These are phyloP conservation scores for Coremacera marginata DNA, from an alignment of 2,888 invertebrate genomes.

Conservation along the genomic window DNA sequence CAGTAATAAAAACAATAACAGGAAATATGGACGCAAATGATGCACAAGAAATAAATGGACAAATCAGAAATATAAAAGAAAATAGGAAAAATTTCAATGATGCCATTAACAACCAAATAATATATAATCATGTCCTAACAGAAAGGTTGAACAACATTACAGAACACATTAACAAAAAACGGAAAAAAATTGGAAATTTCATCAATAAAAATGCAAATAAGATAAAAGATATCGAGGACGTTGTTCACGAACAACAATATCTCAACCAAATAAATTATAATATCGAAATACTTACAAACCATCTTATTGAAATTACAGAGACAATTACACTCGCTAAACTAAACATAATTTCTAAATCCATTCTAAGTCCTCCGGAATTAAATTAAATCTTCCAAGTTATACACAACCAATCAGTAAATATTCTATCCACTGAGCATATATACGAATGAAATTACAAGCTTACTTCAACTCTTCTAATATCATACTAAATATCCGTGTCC, in stretches of 20 bases:
- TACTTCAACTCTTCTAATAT: constrained; percentile 43
- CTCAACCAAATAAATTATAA: constrained; percentile 26
- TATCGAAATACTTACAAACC: constrained; percentile 39
- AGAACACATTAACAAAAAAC: constrained; percentile 43
- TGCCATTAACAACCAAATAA: constrained; percentile 41
- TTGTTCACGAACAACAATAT: constrained; percentile 32
- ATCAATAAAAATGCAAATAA: constrained; percentile 29
- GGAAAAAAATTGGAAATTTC: constrained; percentile 37
- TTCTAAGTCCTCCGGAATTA: constrained; percentile 43
- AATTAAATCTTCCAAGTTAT: constrained; percentile 36
- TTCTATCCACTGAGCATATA: constrained; percentile 43
- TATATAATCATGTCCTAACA: constrained; percentile 6
- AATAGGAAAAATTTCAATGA: constrained; percentile 25
- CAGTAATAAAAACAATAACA: constrained; percentile 43
- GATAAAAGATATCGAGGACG: constrained; percentile 29
- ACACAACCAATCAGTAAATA: constrained; percentile 35
- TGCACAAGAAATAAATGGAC: constrained; percentile 28
- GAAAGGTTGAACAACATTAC: constrained; percentile 43
- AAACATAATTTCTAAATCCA: constrained; percentile 45
- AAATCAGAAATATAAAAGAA: neutral
- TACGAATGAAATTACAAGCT: constrained; percentile 44
- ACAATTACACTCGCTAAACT: constrained; percentile 43
- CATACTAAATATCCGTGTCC: constrained; percentile 44
- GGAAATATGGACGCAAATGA: constrained; percentile 44
- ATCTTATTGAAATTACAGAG: constrained; percentile 42